phyloP scores from a whole-genome alignment of 2,113 vertebrate species.

The Thermophis baileyi region DNA sequence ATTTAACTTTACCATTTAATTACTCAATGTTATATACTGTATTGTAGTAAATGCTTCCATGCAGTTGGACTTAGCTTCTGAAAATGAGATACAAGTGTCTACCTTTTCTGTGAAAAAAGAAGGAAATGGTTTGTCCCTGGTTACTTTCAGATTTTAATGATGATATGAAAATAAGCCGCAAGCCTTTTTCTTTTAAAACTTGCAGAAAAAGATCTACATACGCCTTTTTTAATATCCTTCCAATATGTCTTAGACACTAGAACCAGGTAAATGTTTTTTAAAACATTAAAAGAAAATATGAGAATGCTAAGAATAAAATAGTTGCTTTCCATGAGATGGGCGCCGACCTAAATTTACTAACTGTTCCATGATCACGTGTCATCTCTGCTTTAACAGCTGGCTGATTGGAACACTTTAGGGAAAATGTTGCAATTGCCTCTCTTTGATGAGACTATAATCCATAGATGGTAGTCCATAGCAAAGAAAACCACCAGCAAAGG shows the following conservation, averaged over 20 bases:
- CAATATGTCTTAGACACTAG: neutral
- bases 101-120: neutral
- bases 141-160: neutral
- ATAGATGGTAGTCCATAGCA: neutral
- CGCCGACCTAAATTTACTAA: neutral
- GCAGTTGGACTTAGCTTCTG: neutral
- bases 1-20: neutral
- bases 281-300: conserved; percentile 25
- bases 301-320: conserved; percentile 19
- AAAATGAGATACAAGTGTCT: neutral
- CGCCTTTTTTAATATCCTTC: neutral
- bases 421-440: neutral
- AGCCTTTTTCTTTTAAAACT: neutral
- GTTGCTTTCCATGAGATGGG: neutral
- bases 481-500: neutral
- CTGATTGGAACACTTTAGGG: conserved; percentile 15
- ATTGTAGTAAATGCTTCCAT: neutral
- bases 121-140: neutral
- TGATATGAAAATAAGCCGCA: neutral
- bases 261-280: neutral
- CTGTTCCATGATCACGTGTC: conserved; percentile 28
- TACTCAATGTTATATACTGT: neutral
- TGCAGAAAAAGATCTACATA: neutral
- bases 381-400: conserved; percentile 28
- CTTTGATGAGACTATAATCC: neutral